These are phyloP conservation scores for Drosophila seguyi DNA, from an alignment of 1,140 invertebrate genomes.

Conservation along the genomic window DNA sequence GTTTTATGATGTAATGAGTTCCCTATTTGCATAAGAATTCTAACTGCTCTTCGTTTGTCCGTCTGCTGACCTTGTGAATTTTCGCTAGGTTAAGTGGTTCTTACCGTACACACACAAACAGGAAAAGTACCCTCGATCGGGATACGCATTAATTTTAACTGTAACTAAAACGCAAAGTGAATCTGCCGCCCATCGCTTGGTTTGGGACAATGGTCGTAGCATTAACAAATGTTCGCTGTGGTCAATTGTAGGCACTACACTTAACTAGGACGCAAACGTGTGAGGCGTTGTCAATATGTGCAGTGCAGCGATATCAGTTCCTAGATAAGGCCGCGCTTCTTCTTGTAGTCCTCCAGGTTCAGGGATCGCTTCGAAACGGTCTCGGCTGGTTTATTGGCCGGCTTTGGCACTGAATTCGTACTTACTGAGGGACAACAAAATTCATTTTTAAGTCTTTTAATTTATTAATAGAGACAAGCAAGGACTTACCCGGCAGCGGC, in stretches of 20 bases:
- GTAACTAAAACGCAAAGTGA: constrained; percentile 22
- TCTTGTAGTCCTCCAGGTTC: constrained; percentile 99
- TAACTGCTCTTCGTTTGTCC: neutral
- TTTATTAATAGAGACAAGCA: neutral
- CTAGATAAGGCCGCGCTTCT: constrained; percentile 96
- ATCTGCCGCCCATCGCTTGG: neutral
- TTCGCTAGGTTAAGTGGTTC: constrained; percentile 13
- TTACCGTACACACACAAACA: constrained; percentile 29
- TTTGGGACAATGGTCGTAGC: constrained; percentile 18
- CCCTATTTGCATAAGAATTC: constrained; percentile 4
- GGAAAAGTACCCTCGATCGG: neutral
- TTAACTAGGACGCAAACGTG: constrained; percentile 49
- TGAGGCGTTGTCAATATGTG: constrained; percentile 39
- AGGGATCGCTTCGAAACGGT: constrained; percentile 94
- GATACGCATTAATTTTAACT: constrained; percentile 10
- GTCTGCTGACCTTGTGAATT: constrained; percentile 11
- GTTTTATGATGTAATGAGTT: constrained; percentile 10
- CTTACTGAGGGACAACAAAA: constrained; percentile 87
- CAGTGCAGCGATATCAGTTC: constrained; percentile 2
- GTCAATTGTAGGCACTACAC: constrained; percentile 48
- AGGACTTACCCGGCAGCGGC: constrained; percentile 89
- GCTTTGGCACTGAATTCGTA: constrained; percentile 91
- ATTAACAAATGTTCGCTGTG: constrained; percentile 38
- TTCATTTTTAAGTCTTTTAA: neutral
- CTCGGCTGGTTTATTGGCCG: constrained; percentile 90